Conservation (phyloP, 2,113 vertebrate species). For the Eurystomus gularis region DNA sequence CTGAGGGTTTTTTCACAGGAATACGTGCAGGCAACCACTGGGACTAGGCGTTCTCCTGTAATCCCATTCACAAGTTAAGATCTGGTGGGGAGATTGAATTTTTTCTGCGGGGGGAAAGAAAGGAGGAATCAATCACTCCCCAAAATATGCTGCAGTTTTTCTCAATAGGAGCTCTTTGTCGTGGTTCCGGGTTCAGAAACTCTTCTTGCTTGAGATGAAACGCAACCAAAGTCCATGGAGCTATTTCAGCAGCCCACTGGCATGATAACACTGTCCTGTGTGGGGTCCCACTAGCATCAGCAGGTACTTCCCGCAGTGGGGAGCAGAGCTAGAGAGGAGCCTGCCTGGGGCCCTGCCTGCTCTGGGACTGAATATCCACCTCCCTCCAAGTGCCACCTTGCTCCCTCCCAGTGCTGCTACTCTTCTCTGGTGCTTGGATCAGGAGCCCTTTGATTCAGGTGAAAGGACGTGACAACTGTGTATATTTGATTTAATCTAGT, state of each 20-base stretch:
- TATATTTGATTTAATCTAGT: background rate
- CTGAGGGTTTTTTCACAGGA: background rate
- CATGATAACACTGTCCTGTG: fast-evolving
- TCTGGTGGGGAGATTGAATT: background rate
- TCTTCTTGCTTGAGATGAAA: background rate
- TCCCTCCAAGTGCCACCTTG: fast-evolving
- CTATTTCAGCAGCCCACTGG: background rate
- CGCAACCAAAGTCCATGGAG: background rate
- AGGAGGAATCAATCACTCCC: background rate
- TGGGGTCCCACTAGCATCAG: background rate
- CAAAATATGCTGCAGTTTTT: background rate
- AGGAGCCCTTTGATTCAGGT: background rate
- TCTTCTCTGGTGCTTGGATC: background rate
- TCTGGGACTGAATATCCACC: fast-evolving
- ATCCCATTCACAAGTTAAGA: background rate
- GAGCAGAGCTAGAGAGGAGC: background rate
- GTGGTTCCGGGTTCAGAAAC: background rate
- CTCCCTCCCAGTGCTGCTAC: fast-evolving
- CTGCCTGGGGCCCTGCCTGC: background rate
- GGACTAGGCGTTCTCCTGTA: background rate
- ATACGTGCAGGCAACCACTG: background rate
- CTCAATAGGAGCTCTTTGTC: background rate
- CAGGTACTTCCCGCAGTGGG: background rate
- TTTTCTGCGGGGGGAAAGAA: background rate
- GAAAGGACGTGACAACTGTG: background rate